Evolutionary conservation across 2,113 vertebrate genomes (phyloP).

Genomic region (Kryptolebias marmoratus): DNA sequence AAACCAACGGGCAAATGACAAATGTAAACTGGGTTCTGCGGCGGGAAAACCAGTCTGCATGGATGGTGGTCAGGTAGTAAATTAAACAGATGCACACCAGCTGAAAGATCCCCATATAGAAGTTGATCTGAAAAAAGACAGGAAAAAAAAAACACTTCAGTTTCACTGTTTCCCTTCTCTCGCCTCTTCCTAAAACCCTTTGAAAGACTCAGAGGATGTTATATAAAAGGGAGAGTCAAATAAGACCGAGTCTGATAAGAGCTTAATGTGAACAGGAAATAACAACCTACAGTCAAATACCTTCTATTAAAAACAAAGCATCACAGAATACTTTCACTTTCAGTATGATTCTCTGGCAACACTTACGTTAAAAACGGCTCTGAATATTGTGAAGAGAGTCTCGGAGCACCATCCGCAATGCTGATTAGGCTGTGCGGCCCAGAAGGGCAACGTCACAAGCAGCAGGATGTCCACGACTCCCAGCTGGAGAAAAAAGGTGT

Average conservation of each 20-base stretch:
- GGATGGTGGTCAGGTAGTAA: slow-evolving; percentile 76
- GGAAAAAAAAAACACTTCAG: not conserved
- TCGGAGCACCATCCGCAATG: slow-evolving; percentile 69
- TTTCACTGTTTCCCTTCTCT: not conserved
- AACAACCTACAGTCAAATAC: not conserved
- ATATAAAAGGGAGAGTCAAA: not conserved
- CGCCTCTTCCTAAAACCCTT: not conserved
- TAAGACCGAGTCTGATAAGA: not conserved
- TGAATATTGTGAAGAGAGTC: slow-evolving; percentile 78
- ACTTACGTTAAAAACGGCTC: slow-evolving; percentile 79
- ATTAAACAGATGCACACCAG: slow-evolving; percentile 82
- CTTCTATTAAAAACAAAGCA: not conserved
- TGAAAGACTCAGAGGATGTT: not conserved
- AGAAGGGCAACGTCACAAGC: slow-evolving; percentile 83
- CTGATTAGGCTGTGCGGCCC: slow-evolving; percentile 73
- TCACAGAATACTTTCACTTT: not conserved
- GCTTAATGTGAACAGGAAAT: not conserved
- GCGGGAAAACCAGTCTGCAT: slow-evolving; percentile 69
- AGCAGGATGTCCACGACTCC: slow-evolving; percentile 79
- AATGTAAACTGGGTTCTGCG: slow-evolving; percentile 40
- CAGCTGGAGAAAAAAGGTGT: slow-evolving; percentile 84
- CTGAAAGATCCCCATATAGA: slow-evolving; percentile 83
- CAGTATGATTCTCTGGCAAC: not conserved
- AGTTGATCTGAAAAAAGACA: slow-evolving; percentile 75
- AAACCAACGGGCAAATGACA: slow-evolving; percentile 69